Evolutionary conservation across 2,888 invertebrate genomes (phyloP).

Genomic region (Ectropis crepuscularia): DNA sequence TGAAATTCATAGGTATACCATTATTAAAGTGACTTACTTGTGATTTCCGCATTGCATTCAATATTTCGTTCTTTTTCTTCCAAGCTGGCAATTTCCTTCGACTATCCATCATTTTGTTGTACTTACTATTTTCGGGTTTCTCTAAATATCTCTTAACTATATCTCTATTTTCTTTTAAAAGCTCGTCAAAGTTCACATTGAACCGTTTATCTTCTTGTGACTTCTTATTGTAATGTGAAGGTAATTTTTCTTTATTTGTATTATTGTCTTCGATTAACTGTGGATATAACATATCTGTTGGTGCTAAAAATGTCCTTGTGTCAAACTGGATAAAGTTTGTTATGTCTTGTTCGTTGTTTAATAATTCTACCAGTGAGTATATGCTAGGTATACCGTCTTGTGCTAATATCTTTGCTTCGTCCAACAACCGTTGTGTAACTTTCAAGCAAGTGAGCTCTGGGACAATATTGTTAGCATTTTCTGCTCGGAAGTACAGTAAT

Average conservation of each 20-base stretch:
- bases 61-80: constrained; percentile 87
- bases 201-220: constrained; percentile 82
- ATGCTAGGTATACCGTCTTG: constrained; percentile 89
- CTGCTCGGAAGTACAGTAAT: constrained; percentile 87
- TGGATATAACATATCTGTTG: constrained; percentile 86
- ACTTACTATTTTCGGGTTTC: constrained; percentile 85
- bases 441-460: constrained; percentile 87
- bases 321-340: constrained; percentile 84
- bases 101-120: constrained; percentile 86
- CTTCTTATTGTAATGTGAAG: constrained; percentile 88
- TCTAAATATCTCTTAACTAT: constrained; percentile 86
- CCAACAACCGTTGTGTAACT: constrained; percentile 86
- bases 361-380: constrained; percentile 88
- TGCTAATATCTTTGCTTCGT: constrained; percentile 88
- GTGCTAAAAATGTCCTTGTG: constrained; percentile 77
- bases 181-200: constrained; percentile 78
- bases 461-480: constrained; percentile 82
- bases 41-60: constrained; percentile 86
- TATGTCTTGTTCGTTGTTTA: constrained; percentile 89
- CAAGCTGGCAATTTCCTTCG: constrained; percentile 90
- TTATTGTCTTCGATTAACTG: constrained; percentile 76
- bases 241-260: constrained; percentile 61
- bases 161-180: constrained; percentile 85
- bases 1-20: background rate
- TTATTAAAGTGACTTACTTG: constrained; percentile 66